phyloP scores from a whole-genome alignment of 2,113 vertebrate genomes.

The Acrocephalus kingi region DNA sequence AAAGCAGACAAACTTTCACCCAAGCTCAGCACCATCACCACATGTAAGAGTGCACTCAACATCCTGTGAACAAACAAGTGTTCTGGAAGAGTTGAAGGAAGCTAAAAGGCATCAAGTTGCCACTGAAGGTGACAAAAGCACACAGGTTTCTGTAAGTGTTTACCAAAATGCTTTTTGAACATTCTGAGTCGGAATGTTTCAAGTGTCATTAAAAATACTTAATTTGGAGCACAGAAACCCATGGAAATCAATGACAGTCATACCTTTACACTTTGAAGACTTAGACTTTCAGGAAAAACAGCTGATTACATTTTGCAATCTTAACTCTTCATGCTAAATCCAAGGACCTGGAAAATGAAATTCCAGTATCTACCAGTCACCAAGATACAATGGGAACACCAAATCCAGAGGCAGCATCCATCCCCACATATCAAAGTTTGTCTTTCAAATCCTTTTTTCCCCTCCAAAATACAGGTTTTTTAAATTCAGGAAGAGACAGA shows the following conservation, averaged over 20 bases:
- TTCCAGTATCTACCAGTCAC: background rate
- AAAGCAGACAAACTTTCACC: background rate
- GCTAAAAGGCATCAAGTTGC: background rate
- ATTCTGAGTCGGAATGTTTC: background rate
- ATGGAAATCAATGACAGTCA: background rate
- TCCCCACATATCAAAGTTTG: background rate
- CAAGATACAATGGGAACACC: background rate
- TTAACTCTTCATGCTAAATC: background rate
- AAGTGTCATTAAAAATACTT: background rate
- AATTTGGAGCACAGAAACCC: background rate
- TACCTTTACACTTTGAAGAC: background rate
- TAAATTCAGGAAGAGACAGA: background rate
- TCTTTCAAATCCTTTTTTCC: background rate
- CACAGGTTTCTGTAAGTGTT: fast-evolving
- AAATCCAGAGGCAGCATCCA: background rate
- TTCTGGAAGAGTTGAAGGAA: background rate
- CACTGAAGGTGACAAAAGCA: background rate
- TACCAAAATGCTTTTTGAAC: background rate
- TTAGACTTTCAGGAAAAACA: background rate
- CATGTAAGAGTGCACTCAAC: background rate
- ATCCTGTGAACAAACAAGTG: background rate
- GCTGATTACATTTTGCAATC: background rate
- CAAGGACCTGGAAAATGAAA: background rate
- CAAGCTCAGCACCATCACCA: background rate
- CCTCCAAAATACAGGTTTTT: background rate